Evolutionary conservation across 2,888 invertebrate genomes (phyloP), one percentile per base, ranked within the genome.

Genomic region (Aphodius sticticus): DNA sequence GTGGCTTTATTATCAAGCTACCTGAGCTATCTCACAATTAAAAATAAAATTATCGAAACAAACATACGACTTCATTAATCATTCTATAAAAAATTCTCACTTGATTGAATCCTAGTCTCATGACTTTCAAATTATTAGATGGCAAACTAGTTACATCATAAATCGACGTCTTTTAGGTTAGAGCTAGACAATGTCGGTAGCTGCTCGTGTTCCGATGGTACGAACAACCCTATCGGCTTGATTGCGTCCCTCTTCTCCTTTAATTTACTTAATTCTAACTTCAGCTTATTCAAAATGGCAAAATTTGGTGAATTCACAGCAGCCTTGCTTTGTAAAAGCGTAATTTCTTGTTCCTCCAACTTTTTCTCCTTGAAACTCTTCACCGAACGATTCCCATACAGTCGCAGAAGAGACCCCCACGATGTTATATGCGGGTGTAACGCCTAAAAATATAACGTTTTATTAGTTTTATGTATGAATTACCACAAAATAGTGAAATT

Each of bases 371-470:
- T 96, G 86, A 96, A 95, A 81, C 95, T 96, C 88, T 97, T 97
- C 16, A 96, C 95, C 5, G 97, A 97, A 69, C 95, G 94, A 85
- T 96, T 97, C 77, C 97, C 98, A 89, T 99, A 99, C 53, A 99
- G 92, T 0, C 98, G 93, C 9, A 99, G 90, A 72, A 99, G 91
- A 0, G 98, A 97, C 78, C 99, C 99, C 97, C 99, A 99, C 1
- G 95, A 97, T 36, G 93, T 93, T 77, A 99, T 96, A 88, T 98
- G 97, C 0, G 99, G 99, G 91, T 99, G 99, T 37, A 99, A 77
- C 38, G 80, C 80, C 79, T 79, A 2, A 38, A 74, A 78, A 53
- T n/a, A 53, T 53, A 53, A 12, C 12, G 53, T 53, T 53, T 53
- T 53, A 53, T 53, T 53, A 7, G 12, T 53, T 53, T 53, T 9